phyloP scores from a whole-genome alignment of 2,113 vertebrate genomes.

The Gallinago jamesoni region DNA sequence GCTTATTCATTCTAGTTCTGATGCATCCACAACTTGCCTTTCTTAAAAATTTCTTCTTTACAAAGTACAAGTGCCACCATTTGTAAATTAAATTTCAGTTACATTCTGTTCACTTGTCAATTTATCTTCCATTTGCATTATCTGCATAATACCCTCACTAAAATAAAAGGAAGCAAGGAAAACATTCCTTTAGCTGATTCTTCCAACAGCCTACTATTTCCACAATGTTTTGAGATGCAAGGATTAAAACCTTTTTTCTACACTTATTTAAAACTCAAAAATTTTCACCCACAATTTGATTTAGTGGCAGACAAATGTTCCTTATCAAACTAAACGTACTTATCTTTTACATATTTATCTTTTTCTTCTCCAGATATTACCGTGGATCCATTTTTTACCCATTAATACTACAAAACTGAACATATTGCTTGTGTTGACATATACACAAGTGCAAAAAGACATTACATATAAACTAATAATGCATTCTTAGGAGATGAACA shows the following conservation, averaged over 20 bases:
- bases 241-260: background rate
- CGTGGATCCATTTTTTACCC: background rate
- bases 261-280: background rate
- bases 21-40: background rate
- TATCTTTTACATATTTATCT: background rate
- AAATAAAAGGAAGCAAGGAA: background rate
- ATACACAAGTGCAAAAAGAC: accelerated
- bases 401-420: background rate
- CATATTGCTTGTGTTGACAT: accelerated
- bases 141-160: background rate
- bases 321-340: background rate
- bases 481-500: background rate
- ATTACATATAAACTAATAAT: background rate
- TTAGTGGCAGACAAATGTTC: background rate
- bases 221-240: background rate
- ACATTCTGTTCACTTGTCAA: background rate
- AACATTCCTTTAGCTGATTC: background rate
- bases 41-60: background rate
- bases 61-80: background rate
- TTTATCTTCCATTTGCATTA: background rate
- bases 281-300: background rate
- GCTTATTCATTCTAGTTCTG: background rate
- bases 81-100: background rate
- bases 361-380: background rate
- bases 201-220: background rate